Conservation (phyloP, 2,113 vertebrate genomes). For the Tachuris rubrigastra region DNA sequence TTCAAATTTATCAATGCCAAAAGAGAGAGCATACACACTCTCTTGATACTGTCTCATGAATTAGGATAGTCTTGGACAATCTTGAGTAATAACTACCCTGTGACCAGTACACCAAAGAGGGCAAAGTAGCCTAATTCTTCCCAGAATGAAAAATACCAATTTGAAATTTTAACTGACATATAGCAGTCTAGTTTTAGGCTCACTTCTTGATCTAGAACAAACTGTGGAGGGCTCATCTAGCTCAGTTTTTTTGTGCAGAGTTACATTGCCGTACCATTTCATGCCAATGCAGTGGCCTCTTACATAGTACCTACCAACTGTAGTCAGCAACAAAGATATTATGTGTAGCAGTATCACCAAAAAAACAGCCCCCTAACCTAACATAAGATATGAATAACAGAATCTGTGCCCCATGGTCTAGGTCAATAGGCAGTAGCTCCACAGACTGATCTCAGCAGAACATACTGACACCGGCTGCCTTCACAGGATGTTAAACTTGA, state of each 20-base stretch:
- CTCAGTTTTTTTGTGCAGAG: background rate
- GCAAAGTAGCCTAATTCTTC: background rate
- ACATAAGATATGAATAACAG: background rate
- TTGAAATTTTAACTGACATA: background rate
- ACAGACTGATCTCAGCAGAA: background rate
- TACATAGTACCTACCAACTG: background rate
- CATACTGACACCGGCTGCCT: background rate
- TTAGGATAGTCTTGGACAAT: background rate
- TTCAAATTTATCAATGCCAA: background rate
- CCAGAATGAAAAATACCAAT: background rate
- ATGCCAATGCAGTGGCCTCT: background rate
- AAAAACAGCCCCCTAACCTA: background rate
- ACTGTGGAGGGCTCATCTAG: background rate
- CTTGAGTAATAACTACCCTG: background rate
- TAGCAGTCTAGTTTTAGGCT: background rate
- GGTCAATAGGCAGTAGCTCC: background rate
- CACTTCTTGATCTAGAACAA: background rate
- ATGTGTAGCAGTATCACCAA: background rate
- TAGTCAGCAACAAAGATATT: background rate
- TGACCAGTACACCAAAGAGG: background rate
- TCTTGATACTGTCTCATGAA: background rate
- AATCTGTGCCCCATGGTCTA: background rate
- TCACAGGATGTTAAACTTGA: slow-evolving; percentile 23
- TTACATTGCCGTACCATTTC: background rate
- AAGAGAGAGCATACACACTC: background rate